A percentile compares a stretch with the other conserved stretches of the same genome.
These are phyloP conservation scores for Malacoctenus gilli DNA, from an alignment of 2,797 vertebrate genomes.

Conservation along the genomic window DNA sequence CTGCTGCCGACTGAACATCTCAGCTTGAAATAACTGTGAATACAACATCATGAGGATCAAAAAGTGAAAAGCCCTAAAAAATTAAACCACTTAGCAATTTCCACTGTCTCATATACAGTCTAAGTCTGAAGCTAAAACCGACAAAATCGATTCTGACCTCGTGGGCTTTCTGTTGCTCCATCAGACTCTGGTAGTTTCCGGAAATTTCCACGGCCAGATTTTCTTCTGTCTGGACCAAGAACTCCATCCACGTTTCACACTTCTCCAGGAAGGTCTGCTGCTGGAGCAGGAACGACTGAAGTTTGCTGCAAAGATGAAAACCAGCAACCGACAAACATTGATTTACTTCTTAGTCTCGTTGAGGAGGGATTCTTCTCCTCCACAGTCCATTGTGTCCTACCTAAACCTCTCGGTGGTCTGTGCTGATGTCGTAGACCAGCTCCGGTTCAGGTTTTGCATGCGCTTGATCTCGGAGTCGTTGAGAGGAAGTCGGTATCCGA, in stretches of 20 bases:
- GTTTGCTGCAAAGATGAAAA: conserved; percentile 82
- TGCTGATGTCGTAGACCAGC: conserved; percentile 88
- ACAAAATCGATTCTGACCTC: conserved; percentile 82
- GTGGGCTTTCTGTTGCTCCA: conserved; percentile 94
- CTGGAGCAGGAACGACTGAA: conserved; percentile 94
- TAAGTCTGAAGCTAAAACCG: too few species aligned
- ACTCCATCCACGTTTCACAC: conserved; percentile 98
- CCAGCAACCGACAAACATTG: too few species aligned
- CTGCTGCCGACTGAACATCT: conserved; percentile 99
- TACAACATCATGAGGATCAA: too few species aligned
- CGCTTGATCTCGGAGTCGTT: conserved; percentile 95
- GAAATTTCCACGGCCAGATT: conserved; percentile 93
- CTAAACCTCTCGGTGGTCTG: conserved; percentile 96
- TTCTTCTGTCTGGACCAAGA: conserved; percentile 92
- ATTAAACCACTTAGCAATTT: not conserved
- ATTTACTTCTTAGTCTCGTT: too few species aligned
- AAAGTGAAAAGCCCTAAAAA: conserved; percentile 16
- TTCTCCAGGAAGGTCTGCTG: conserved; percentile 97
- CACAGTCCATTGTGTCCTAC: too few species aligned
- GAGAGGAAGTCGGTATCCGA: conserved; percentile 92
- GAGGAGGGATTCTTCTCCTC: too few species aligned
- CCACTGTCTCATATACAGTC: too few species aligned
- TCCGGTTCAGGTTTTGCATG: conserved; percentile 93
- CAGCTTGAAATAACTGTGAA: conserved; percentile 93
- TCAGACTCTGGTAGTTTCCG: conserved; percentile 91